These are phyloP conservation scores for Mormyrops attenuatus DNA, from an alignment of 2,797 vertebrate genomes.

Conservation along the genomic window DNA sequence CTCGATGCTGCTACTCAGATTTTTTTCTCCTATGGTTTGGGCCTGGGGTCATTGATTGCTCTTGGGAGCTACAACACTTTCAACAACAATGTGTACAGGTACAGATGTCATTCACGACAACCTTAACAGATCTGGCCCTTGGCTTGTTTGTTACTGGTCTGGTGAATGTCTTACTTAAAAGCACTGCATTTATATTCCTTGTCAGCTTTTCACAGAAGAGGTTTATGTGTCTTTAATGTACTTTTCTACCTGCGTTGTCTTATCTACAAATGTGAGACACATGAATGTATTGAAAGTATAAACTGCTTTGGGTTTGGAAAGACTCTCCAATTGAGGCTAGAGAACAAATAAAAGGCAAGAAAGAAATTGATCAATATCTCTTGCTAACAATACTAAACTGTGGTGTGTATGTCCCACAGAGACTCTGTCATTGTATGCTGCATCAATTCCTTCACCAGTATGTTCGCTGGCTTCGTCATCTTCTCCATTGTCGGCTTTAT, in stretches of 20 bases:
- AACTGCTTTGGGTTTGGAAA: slow-evolving; percentile 17
- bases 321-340: background rate
- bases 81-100: slow-evolving; percentile 98
- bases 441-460: slow-evolving; percentile 97
- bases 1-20: slow-evolving; percentile 97
- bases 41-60: slow-evolving; percentile 91
- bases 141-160: background rate
- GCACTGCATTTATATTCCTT: background rate
- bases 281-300: background rate
- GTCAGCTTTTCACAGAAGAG: background rate
- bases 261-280: background rate
- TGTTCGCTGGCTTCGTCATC: slow-evolving; percentile 99
- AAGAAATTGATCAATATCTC: background rate
- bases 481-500: slow-evolving; percentile 99
- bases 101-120: slow-evolving; percentile 25
- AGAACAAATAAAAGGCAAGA: background rate
- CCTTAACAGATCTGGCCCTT: background rate
- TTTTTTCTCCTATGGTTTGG: slow-evolving; percentile 96
- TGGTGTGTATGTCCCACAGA: slow-evolving; percentile 61
- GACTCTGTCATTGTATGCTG: slow-evolving; percentile 96
- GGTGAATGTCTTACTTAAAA: background rate
- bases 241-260: background rate
- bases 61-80: slow-evolving; percentile 97
- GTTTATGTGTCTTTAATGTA: background rate
- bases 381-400: background rate